Evolutionary conservation across 2,888 invertebrate species (phyloP), one percentile per base, ranked within the genome.

Genomic region (Smittia aterrima): DNA sequence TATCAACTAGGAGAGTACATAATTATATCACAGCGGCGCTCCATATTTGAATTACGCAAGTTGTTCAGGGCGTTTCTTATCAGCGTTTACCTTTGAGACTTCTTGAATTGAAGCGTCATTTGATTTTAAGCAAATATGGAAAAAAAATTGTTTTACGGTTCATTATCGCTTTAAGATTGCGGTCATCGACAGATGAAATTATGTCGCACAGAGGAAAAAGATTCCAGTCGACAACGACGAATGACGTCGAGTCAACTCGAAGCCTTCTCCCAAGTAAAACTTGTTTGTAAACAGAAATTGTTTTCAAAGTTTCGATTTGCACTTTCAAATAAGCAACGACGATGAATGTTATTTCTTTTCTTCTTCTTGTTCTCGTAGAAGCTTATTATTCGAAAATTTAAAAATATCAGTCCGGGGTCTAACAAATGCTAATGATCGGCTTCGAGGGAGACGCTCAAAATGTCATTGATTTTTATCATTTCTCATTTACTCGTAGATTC

Each of bases 241-340:
- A 64, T 64, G 64, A 64, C 64, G 64, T 64, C 25, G 27, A 27
- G 58, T 64, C 25, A 25, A 24, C 25, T 64, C 20, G 64, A 64
- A 64, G 64, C 24, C 64, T 27, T 20, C n/a, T n/a, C n/a, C 3
- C 64, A 64, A 64, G 22, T 13, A 27, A 64, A 58, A 64, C 27
- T 64, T 64, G 64, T 64, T 64, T 64, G 27, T 27, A 64, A 64
- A 64, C 64, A 64, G 64, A 64, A 64, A 64, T 25, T 64, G 64
- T 64, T 64, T 20, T 25, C 64, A 27, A 24, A 25, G 18, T 22
- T 58, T 22, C 58, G 58, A 2, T 58, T 22, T 58, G 58, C 58
- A 58, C 20, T 58, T 58, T 58, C n/a, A 47, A 47, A 47, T 58
- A 11, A 47, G 11, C 13, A 11, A 47, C n/a, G 47, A 16, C 16